A percentile compares a stretch with the other conserved stretches of the same genome.
Evolutionary conservation across 2,113 vertebrate species (phyloP).

Genomic region (Brevimyrus niger): DNA sequence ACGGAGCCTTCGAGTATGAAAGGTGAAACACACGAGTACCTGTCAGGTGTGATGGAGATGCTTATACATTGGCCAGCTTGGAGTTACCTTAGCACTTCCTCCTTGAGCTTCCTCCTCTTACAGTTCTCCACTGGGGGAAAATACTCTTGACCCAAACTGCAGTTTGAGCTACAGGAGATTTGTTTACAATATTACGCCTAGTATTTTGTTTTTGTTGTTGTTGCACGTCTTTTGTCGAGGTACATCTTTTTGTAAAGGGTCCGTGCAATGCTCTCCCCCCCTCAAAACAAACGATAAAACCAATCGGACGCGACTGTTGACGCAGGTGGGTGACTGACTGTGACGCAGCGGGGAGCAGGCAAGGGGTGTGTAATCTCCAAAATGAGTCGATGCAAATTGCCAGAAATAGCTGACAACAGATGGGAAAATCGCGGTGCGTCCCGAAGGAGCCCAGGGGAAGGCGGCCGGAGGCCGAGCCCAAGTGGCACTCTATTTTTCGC

Average conservation of each 20-base stretch:
- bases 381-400: slow-evolving; percentile 20
- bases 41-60: neutral
- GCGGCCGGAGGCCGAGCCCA: neutral
- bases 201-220: neutral
- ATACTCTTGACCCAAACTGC: neutral
- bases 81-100: neutral
- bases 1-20: neutral
- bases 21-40: neutral
- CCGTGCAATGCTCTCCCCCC: neutral
- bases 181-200: neutral
- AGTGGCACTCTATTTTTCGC: neutral
- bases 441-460: neutral
- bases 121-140: neutral
- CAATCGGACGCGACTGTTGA: neutral
- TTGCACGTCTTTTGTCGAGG: neutral
- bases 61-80: neutral
- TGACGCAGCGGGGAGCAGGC: neutral
- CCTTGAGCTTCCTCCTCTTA: neutral
- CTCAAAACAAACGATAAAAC: neutral
- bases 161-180: neutral
- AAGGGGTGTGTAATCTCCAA: slow-evolving; percentile 16
- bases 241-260: neutral
- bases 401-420: slow-evolving; percentile 25
- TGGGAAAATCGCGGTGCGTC: slow-evolving; percentile 18
- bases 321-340: neutral